phyloP scores from a whole-genome alignment of 2,888 invertebrate genomes.

The Linnaemya vulpina region DNA sequence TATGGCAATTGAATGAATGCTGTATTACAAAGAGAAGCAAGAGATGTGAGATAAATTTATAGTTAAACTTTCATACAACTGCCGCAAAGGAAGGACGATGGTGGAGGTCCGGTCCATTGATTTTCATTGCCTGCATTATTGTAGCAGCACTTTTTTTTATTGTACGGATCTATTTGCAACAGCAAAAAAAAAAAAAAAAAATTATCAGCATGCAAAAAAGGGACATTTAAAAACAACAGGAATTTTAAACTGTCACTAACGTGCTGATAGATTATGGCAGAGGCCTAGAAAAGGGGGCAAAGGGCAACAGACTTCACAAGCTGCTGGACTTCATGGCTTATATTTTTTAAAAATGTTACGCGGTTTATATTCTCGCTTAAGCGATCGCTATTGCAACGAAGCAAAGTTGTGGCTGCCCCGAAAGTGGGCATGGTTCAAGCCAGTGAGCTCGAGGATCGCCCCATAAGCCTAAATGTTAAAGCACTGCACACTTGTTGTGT shows the following conservation, averaged over 20 bases:
- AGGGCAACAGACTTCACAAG: too few relatives aligned
- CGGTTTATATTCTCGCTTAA: too few relatives aligned
- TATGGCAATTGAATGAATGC: slow-evolving; percentile 59
- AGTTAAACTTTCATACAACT: background rate
- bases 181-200: background rate
- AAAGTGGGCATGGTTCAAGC: too few relatives aligned
- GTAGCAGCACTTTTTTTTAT: background rate
- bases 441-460: too few relatives aligned
- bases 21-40: slow-evolving; percentile 11
- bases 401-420: too few relatives aligned
- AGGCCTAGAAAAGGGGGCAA: background rate
- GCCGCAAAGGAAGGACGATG: background rate
- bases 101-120: background rate
- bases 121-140: background rate
- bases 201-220: background rate
- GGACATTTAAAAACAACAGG: background rate
- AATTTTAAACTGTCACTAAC: background rate
- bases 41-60: background rate
- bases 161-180: background rate
- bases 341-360: too few relatives aligned
- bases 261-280: background rate
- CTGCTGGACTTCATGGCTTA: too few relatives aligned
- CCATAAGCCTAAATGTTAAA: too few relatives aligned
- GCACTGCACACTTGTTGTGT: too few relatives aligned
- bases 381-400: too few relatives aligned